Evolutionary conservation across 2,888 invertebrate species (phyloP), one percentile per base, ranked within the genome.

Genomic region (Diarsia brunnea): DNA sequence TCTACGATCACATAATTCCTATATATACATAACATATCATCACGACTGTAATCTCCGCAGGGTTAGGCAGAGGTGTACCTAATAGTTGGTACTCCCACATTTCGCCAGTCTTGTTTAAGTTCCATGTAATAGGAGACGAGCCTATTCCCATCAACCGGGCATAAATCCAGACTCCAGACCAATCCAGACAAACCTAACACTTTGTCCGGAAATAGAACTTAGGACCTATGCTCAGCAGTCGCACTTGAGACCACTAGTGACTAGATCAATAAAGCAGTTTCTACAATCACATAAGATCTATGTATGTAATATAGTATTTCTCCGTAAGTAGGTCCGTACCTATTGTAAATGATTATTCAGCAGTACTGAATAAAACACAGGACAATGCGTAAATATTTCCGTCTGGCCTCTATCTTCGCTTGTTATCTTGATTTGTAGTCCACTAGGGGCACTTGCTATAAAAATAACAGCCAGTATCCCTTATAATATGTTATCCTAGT

Each of bases 361-460:
- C 82, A 87, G 84, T 84, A 84, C 85, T 87, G 85, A 88, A 90
- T 88, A 89, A 87, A 88, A 87, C 78, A 84, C 76, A 81, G 86
- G 81, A 84, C 81, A 83, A 92, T 91, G 92, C 92, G 93, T 94
- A 93, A 93, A 94, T 92, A 93, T 93, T 90, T 92, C 92, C 90
- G 89, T 87, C 89, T 90, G 86, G 87, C 87, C 90, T 90, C 90
- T 93, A 94, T 94, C 93, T 92, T 81, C 83, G 93, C 94, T 94
- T 94, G 94, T 95, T 95, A 95, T 94, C 94, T 94, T 95, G 95
- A 95, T 95, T 95, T 95, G 95, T 95, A 91, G 94, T 92, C 92
- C 92, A 93, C 93, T 92, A 91, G 92, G 92, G 93, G 90, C 89
- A 88, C 85, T 90, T 90, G 88, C 88, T 92, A 93, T 94, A 95